Conservation (phyloP, 2,797 vertebrate species). For the Mionectes olivaceus region DNA sequence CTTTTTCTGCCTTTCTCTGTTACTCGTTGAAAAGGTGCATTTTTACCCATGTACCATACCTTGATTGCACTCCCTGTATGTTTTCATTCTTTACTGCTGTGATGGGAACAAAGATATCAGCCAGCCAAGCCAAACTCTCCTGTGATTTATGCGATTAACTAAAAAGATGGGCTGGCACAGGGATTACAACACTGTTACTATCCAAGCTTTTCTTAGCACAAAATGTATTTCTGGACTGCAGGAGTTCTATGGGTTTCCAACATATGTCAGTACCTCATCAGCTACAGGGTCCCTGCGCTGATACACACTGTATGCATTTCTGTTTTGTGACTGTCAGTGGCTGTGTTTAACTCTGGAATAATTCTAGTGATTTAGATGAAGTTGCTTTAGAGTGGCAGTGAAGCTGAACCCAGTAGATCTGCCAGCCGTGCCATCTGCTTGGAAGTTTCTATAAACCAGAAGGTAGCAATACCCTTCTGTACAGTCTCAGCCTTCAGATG, state of each 20-base stretch:
- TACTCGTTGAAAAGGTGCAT: not conserved
- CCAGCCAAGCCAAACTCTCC: not conserved
- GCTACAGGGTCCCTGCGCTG: not conserved
- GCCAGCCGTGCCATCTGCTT: conserved; percentile 42
- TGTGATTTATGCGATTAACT: not conserved
- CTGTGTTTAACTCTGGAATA: conserved; percentile 1
- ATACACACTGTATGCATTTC: not conserved
- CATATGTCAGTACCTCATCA: not conserved
- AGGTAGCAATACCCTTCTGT: not conserved
- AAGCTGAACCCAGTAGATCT: conserved; percentile 15
- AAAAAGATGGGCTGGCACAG: not conserved
- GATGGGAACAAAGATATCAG: not conserved
- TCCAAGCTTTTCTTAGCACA: not conserved
- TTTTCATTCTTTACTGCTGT: not conserved
- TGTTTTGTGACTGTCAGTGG: not conserved
- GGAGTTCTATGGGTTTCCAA: not conserved
- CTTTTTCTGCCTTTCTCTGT: not conserved
- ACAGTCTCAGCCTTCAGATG: not conserved
- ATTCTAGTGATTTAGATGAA: conserved; percentile 9
- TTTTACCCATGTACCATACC: not conserved
- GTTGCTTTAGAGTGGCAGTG: not conserved
- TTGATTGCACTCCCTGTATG: not conserved
- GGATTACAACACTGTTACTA: not conserved
- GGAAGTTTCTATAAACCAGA: conserved; percentile 26
- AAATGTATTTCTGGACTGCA: not conserved